These are phyloP conservation scores for Telmatochromis brachygnathus DNA, from an alignment of 2,113 vertebrate species.

Conservation along the genomic window DNA sequence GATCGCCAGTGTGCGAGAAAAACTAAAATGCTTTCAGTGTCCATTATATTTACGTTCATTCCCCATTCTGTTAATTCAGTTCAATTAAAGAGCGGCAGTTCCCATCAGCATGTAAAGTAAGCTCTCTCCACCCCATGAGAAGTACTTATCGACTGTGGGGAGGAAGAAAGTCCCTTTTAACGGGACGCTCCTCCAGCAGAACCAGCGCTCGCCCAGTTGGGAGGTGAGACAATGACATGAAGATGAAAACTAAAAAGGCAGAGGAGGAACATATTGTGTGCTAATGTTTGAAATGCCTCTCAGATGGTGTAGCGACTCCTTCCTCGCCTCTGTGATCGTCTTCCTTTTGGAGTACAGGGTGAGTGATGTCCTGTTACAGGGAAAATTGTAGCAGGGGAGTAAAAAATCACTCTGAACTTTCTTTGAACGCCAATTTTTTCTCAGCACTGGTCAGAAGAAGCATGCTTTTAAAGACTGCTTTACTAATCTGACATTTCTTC, in stretches of 20 bases:
- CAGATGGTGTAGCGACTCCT: not conserved
- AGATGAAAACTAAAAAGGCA: not conserved
- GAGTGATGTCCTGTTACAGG: accelerated
- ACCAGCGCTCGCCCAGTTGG: not conserved
- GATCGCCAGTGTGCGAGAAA: not conserved
- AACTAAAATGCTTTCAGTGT: not conserved
- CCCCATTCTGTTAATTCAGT: not conserved
- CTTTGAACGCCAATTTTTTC: not conserved
- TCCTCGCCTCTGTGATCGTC: not conserved
- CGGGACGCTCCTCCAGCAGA: not conserved
- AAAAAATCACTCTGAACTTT: not conserved
- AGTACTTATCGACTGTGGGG: not conserved
- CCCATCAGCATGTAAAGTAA: not conserved
- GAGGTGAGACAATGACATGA: not conserved
- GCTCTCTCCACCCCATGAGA: accelerated
- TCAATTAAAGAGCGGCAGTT: not conserved
- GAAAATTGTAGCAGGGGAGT: not conserved
- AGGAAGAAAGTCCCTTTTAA: not conserved
- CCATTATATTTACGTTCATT: not conserved
- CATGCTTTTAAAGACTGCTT: not conserved
- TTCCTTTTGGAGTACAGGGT: not conserved
- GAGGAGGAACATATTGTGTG: not conserved
- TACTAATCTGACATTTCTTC: not conserved
- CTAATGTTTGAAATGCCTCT: not conserved
- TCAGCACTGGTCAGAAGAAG: not conserved